Evolutionary conservation across 2,113 vertebrate species (phyloP).

Genomic region (Acanthisitta chloris): DNA sequence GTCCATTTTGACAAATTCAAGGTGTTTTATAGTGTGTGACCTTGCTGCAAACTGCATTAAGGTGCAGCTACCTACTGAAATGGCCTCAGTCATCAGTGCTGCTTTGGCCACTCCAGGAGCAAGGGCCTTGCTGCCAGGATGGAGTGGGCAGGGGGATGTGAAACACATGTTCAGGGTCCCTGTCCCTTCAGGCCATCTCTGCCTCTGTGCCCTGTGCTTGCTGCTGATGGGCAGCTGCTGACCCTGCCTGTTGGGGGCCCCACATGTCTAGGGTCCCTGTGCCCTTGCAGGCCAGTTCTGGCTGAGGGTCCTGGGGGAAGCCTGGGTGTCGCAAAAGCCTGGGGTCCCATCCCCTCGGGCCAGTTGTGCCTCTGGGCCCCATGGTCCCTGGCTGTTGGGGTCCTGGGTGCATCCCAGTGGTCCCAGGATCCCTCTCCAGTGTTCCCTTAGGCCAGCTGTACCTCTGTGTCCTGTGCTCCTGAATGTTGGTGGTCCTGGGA

Average conservation of each 20-base stretch:
- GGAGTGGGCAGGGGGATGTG: not conserved
- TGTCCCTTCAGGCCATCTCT: not conserved
- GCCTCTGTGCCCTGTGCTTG: not conserved
- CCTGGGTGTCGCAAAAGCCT: not conserved
- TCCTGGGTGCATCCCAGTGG: not conserved
- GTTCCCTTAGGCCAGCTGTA: too few species aligned
- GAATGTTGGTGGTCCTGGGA: too few species aligned
- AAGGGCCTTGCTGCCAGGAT: not conserved
- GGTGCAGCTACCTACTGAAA: not conserved
- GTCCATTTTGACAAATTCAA: not conserved
- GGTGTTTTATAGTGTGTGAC: not conserved
- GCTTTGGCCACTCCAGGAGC: not conserved
- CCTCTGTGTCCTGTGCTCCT: too few species aligned
- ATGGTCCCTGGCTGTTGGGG: too few species aligned
- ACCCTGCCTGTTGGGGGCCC: not conserved
- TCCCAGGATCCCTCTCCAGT: too few species aligned
- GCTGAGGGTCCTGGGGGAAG: too few species aligned
- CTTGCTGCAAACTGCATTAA: not conserved
- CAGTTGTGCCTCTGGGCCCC: not conserved
- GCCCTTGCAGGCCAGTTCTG: not conserved
- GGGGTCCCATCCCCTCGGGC: not conserved
- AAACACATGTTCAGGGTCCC: rapidly evolving
- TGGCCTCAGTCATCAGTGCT: not conserved
- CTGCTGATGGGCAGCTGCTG: not conserved
- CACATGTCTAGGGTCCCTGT: not conserved